phyloP scores from a whole-genome alignment of 2,113 vertebrate species.

The Ploceus nigricollis region DNA sequence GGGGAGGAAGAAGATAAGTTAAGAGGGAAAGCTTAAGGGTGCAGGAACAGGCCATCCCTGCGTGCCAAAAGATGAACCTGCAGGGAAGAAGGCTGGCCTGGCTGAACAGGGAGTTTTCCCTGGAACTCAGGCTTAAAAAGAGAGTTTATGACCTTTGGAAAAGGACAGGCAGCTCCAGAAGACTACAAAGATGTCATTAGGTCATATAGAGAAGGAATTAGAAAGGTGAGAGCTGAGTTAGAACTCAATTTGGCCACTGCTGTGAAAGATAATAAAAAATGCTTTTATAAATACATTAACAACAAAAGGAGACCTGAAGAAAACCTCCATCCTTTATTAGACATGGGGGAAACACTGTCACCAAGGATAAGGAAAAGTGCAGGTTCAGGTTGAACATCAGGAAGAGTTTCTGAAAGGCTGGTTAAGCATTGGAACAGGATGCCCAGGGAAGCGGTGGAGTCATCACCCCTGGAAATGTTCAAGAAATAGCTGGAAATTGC shows the following conservation, averaged over 20 bases:
- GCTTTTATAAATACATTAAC: background rate
- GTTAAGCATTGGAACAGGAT: background rate
- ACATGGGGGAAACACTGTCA: background rate
- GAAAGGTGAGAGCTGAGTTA: background rate
- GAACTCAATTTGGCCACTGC: background rate
- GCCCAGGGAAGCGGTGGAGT: background rate
- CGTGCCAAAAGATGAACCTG: background rate
- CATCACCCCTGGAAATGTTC: background rate
- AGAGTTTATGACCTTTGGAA: background rate
- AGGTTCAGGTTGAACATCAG: background rate
- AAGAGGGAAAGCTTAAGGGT: background rate
- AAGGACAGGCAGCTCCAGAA: background rate
- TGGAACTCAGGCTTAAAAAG: background rate
- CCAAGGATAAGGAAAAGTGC: background rate
- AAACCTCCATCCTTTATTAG: background rate
- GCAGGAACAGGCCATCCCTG: background rate
- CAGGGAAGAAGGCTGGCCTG: background rate
- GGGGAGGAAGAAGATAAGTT: background rate
- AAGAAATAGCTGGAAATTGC: background rate
- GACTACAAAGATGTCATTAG: background rate
- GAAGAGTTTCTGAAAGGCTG: background rate
- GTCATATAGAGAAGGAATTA: background rate
- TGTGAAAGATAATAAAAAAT: background rate
- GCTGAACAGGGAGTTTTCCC: background rate
- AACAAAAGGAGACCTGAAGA: background rate